phyloP scores from a whole-genome alignment of 2,888 invertebrate genomes.

The Meteorus cinctellus region DNA sequence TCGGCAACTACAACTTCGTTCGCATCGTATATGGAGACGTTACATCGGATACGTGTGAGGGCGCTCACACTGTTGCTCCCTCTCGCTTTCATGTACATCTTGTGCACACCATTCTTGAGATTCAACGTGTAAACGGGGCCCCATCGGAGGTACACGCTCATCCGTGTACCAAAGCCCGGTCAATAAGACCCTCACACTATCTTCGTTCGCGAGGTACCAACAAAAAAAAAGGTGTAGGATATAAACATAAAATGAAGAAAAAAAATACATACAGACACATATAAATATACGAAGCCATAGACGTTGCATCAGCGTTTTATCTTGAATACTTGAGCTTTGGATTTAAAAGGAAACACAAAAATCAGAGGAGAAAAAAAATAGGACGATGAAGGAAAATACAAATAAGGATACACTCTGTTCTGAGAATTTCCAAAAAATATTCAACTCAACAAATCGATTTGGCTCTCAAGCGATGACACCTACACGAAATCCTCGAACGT shows the following conservation, averaged over 20 bases:
- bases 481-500: slow-evolving; percentile 22
- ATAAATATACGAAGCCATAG: slow-evolving; percentile 26
- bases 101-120: slow-evolving; percentile 37
- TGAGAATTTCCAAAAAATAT: slow-evolving; percentile 39
- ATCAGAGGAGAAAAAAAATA: not conserved
- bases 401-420: slow-evolving; percentile 32
- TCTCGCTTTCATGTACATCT: slow-evolving; percentile 20
- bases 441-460: slow-evolving; percentile 37
- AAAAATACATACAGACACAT: too few species aligned
- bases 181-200: slow-evolving; percentile 40
- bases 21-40: slow-evolving; percentile 68
- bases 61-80: slow-evolving; percentile 36
- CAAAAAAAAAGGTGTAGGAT: slow-evolving; percentile 24
- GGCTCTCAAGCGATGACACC: slow-evolving; percentile 19
- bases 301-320: slow-evolving; percentile 36
- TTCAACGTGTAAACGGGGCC: slow-evolving; percentile 33
- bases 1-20: slow-evolving; percentile 70
- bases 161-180: slow-evolving; percentile 33
- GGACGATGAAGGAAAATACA: not conserved
- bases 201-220: slow-evolving; percentile 38
- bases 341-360: slow-evolving; percentile 18
- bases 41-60: slow-evolving; percentile 55
- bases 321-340: slow-evolving; percentile 41
- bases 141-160: slow-evolving; percentile 24
- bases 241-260: not conserved